Conservation (phyloP, 2,888 invertebrate species). For the Hirtodrosophila duncani region DNA sequence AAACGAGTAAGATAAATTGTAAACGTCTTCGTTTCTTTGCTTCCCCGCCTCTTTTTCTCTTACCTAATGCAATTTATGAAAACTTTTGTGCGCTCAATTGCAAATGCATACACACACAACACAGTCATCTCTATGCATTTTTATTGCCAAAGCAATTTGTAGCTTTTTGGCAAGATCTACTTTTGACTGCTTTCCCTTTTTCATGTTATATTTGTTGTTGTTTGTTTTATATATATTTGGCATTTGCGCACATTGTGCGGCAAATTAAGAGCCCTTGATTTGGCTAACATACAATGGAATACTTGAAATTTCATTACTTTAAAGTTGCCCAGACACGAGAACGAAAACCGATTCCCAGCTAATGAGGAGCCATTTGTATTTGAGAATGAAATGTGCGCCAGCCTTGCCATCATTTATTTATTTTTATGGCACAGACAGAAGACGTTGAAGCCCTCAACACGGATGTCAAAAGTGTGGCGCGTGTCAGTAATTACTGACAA, state of each 20-base stretch:
- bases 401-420: constrained; percentile 50
- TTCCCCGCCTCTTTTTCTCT: constrained; percentile 14
- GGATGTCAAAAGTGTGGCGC: constrained; percentile 27
- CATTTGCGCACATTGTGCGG: constrained; percentile 52
- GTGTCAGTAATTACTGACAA: constrained; percentile 50
- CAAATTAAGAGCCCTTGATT: constrained; percentile 66
- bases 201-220: constrained; percentile 1
- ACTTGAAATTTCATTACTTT: constrained; percentile 50
- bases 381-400: constrained; percentile 49
- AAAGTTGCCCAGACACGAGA: constrained; percentile 28
- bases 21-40: neutral
- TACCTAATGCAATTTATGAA: constrained; percentile 71
- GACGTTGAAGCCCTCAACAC: constrained; percentile 15
- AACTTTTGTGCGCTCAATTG: constrained; percentile 71
- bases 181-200: constrained; percentile 2
- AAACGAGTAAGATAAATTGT: constrained; percentile 23
- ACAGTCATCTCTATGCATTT: constrained; percentile 65
- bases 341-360: constrained; percentile 54
- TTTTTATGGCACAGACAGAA: constrained; percentile 48
- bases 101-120: constrained; percentile 47
- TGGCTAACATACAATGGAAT: constrained; percentile 40
- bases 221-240: constrained; percentile 11
- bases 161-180: constrained; percentile 10
- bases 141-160: constrained; percentile 59
- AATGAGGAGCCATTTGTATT: constrained; percentile 63